These are phyloP conservation scores for Trachelus tabidus DNA, from an alignment of 2,888 invertebrate genomes.

Conservation along the genomic window DNA sequence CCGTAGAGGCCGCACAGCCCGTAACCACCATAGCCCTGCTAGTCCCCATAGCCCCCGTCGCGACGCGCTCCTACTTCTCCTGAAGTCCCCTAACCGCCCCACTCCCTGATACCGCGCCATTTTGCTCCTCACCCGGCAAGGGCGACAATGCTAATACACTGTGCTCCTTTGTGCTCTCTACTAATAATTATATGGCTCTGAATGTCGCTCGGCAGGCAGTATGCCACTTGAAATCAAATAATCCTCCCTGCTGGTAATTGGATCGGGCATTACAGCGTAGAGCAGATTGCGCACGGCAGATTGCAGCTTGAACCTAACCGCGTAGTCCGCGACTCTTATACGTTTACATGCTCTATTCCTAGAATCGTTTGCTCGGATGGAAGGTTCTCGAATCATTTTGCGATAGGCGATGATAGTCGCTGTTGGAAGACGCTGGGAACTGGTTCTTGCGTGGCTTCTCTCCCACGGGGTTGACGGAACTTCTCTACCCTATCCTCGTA, in stretches of 20 bases:
- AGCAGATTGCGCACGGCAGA: background rate
- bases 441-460: too few species aligned
- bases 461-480: too few species aligned
- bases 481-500: too few species aligned
- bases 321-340: too few species aligned
- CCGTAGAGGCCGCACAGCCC: too few species aligned
- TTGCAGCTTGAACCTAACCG: too few species aligned
- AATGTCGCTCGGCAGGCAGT: slow-evolving; percentile 4
- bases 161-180: slow-evolving; percentile 1
- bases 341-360: too few species aligned
- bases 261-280: background rate
- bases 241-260: background rate
- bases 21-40: slow-evolving; percentile 12
- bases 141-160: slow-evolving; percentile 7
- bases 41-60: slow-evolving; percentile 1
- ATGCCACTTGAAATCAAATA: slow-evolving; percentile 2
- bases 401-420: too few species aligned
- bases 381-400: too few species aligned
- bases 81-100: background rate
- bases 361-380: too few species aligned
- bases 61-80: too few species aligned
- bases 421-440: too few species aligned
- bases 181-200: slow-evolving; percentile 3
- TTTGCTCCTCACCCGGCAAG: slow-evolving; percentile 4
- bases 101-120: background rate